phyloP scores from a whole-genome alignment of 1,140 invertebrate species.

The Aphelenchoides besseyi region DNA sequence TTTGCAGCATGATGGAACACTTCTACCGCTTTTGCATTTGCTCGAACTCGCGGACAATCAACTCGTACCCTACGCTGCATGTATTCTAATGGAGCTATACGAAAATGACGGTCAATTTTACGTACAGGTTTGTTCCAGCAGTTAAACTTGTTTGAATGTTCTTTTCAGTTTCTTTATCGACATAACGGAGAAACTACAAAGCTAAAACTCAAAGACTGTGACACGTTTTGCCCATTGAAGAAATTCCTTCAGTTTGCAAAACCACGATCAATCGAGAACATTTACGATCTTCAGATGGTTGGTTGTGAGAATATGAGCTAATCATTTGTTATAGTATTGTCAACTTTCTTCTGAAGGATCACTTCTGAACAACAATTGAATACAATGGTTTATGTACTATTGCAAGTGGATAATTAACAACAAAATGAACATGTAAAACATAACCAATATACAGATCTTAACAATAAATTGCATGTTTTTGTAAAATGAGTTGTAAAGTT shows the following conservation, averaged over 20 bases:
- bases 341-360: background rate
- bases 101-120: slow-evolving; percentile 27
- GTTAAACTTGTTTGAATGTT: background rate
- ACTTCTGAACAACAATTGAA: background rate
- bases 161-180: background rate
- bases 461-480: background rate
- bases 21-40: slow-evolving; percentile 20
- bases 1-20: slow-evolving; percentile 32
- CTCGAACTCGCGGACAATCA: slow-evolving; percentile 18
- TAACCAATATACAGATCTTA: no score
- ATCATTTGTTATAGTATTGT: background rate
- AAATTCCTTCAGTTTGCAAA: background rate
- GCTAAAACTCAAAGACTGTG: background rate
- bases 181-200: background rate
- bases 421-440: background rate
- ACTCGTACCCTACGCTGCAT: slow-evolving; percentile 23
- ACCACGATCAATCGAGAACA: background rate
- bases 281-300: background rate
- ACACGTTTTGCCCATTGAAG: background rate
- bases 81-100: slow-evolving; percentile 26
- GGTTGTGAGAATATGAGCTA: background rate
- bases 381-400: background rate
- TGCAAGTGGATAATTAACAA: background rate
- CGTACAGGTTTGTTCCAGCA: slow-evolving; percentile 5
- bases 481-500: no score